Conservation (phyloP, 2,888 invertebrate species). For the Tortricodes alternella region DNA sequence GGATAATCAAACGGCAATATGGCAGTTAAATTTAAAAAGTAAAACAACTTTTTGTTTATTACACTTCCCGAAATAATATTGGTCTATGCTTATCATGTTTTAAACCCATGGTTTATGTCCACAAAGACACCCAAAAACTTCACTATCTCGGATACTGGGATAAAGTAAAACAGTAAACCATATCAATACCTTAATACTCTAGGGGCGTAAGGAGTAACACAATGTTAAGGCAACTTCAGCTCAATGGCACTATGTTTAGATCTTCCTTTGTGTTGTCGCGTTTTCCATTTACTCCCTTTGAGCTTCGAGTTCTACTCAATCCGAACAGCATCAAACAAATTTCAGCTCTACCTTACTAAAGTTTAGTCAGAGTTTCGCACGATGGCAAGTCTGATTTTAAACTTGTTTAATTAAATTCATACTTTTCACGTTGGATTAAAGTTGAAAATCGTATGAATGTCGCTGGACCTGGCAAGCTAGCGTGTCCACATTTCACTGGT, state of each 20-base stretch:
- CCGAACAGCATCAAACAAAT: background rate
- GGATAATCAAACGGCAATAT: no score
- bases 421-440: background rate
- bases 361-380: no score
- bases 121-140: constrained; percentile 22
- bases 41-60: constrained; percentile 7
- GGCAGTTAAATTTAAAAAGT: no score
- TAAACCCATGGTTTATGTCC: constrained; percentile 26
- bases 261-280: no score
- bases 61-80: constrained; percentile 11
- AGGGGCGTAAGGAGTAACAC: no score
- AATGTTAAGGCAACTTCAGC: no score
- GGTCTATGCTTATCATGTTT: constrained; percentile 19
- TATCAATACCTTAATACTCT: no score
- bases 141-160: constrained; percentile 23
- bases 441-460: background rate
- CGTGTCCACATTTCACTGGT: constrained; percentile 24
- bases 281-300: no score
- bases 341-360: background rate
- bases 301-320: no score
- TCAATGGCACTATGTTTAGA: no score
- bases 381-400: no score
- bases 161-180: constrained; percentile 29
- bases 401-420: background rate
- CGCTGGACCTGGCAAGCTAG: background rate